Conservation (phyloP, 2,113 vertebrate species). For the Lanius ludovicianus region DNA sequence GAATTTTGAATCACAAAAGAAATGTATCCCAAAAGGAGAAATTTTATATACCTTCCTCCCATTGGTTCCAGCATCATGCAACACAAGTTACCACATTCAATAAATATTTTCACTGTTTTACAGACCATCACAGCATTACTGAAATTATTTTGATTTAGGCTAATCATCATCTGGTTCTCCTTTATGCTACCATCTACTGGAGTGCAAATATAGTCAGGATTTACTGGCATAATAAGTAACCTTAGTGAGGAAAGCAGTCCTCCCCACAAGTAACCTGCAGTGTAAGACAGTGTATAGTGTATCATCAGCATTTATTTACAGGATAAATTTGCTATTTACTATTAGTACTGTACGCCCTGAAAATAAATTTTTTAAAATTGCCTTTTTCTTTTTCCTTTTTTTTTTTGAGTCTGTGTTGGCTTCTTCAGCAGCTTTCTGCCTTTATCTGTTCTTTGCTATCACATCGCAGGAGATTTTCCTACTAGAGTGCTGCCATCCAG, state of each 20-base stretch:
- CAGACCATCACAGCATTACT: background rate
- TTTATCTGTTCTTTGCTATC: background rate
- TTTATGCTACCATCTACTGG: background rate
- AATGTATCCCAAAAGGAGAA: background rate
- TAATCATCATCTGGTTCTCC: background rate
- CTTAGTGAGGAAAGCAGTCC: background rate
- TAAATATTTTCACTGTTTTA: background rate
- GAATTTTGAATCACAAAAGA: background rate
- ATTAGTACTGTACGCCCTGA: background rate
- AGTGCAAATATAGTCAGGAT: background rate
- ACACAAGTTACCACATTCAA: background rate
- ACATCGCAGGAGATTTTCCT: background rate
- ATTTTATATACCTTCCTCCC: background rate
- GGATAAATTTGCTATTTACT: background rate
- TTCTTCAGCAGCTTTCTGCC: background rate
- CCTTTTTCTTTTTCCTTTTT: background rate
- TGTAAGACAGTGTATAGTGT: background rate
- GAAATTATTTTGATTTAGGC: background rate
- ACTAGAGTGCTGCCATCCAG: background rate
- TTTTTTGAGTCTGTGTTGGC: fast-evolving
- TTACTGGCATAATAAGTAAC: background rate
- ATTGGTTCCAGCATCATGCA: background rate
- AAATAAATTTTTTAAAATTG: background rate
- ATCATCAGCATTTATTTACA: background rate
- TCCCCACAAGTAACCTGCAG: background rate